These are phyloP conservation scores for Ceratoteleas bidentatus DNA, from an alignment of 1,140 invertebrate species.

Conservation along the genomic window DNA sequence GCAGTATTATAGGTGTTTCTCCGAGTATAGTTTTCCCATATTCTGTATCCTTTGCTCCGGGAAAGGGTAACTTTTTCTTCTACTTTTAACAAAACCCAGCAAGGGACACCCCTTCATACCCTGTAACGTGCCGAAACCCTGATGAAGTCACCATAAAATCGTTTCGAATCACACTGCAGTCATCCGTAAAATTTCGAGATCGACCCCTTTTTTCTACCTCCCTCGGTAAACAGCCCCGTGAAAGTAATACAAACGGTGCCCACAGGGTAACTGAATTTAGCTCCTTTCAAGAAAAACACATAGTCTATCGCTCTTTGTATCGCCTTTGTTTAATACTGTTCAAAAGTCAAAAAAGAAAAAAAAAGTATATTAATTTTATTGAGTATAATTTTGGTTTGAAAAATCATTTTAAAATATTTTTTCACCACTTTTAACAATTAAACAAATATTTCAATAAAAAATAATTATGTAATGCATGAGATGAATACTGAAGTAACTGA, in stretches of 20 bases:
- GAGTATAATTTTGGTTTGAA: too few species aligned
- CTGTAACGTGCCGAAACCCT: constrained; percentile 36
- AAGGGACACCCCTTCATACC: constrained; percentile 31
- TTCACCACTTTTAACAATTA: too few species aligned
- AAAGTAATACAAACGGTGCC: constrained; percentile 59
- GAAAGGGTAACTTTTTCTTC: constrained; percentile 45
- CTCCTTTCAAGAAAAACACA: constrained; percentile 33
- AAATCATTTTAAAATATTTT: too few species aligned
- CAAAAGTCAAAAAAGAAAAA: too few species aligned
- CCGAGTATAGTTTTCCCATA: too few species aligned
- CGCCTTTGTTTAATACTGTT: not conserved
- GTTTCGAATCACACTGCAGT: constrained; percentile 61
- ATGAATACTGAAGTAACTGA: too few species aligned
- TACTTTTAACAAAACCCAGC: constrained; percentile 17
- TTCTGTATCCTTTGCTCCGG: constrained; percentile 11
- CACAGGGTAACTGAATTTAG: constrained; percentile 37
- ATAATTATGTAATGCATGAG: too few species aligned
- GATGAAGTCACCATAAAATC: constrained; percentile 63
- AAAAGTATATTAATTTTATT: too few species aligned
- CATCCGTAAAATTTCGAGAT: constrained; percentile 59
- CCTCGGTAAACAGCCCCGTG: constrained; percentile 47
- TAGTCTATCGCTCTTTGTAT: not conserved
- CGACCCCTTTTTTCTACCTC: constrained; percentile 51
- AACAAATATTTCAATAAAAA: too few species aligned
- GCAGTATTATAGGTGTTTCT: too few species aligned